A percentile compares a stretch with the other conserved stretches of the same genome.
Conservation (phyloP, 2,888 invertebrate genomes). For the Aphelenchoides bicaudatus region DNA sequence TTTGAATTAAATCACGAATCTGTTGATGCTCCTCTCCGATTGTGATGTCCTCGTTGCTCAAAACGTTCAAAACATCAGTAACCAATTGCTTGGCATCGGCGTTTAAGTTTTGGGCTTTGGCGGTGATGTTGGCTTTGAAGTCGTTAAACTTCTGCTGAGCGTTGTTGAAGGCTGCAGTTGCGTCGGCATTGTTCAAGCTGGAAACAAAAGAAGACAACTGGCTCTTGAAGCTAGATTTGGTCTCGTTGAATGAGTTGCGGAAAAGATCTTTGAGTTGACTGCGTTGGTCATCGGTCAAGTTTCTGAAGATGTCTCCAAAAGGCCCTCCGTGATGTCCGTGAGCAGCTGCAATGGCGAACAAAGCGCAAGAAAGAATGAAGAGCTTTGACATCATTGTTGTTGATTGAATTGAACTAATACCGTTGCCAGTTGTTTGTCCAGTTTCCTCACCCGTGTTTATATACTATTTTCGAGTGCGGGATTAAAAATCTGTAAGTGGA, state of each 20-base stretch:
- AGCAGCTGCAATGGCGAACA: no score
- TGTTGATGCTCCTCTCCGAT: background rate
- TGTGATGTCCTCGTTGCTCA: background rate
- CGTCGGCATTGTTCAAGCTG: background rate
- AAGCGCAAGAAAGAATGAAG: no score
- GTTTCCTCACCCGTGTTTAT: no score
- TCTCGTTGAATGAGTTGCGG: background rate
- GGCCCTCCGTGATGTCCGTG: no score
- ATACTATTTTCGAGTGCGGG: no score
- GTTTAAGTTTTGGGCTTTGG: background rate
- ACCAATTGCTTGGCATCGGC: background rate
- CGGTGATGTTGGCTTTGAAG: background rate
- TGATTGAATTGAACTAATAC: no score
- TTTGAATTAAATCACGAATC: background rate
- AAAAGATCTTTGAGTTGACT: background rate
- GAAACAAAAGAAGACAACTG: background rate
- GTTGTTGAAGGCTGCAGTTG: no score
- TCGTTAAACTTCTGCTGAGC: background rate
- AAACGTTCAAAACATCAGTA: background rate
- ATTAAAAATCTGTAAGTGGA: no score
- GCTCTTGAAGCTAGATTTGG: background rate
- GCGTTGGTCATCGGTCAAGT: background rate
- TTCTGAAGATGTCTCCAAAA: background rate
- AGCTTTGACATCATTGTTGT: no score
- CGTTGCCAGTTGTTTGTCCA: no score